Evolutionary conservation across 2,888 invertebrate genomes (phyloP), one percentile per base, ranked within the genome.

Genomic region (Plusia festucae): DNA sequence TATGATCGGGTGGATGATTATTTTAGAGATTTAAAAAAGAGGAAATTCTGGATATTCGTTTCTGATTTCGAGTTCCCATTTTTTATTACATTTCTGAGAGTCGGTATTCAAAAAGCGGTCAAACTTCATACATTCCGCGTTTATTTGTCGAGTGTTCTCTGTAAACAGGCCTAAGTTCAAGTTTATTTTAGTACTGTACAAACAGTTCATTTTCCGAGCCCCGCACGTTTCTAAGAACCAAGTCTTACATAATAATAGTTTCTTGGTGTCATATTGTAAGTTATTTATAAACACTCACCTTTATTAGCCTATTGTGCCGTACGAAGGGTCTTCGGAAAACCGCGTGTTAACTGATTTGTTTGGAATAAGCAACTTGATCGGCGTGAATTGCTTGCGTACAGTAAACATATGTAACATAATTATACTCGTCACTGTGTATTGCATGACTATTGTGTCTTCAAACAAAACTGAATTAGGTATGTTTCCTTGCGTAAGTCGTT

Each of bases 261-360:
- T 62, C 51, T 65, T n/a, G 62, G 62, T 74, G 77, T 79, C 82
- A 73, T 69, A 70, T 75, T 72, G 68, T 67, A 34, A 20, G 67
- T 51, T 79, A 82, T 87, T 88, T 87, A 86, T 84, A 87, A 86
- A 86, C 85, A 85, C 71, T 73, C 65, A 60, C 69, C 78, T 76
- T 79, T 82, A 84, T 78, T 76, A 32, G 71, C 65, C 80, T 74
- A 86, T 87, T 86, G 84, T 87, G 49, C 68, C 55, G 64, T 53
- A 55, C 58, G 67, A 68, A 65, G 71, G 60, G 62, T 71, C 73
- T 78, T 76, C 74, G 70, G 57, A 65, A 78, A 83, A 79, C 70
- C 34, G 55, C 65, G 51, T 57, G 71, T 76, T 73, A 68, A 70
- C 65, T 65, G 68, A 76, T 81, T 80, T 46, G 60, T 63, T 66